Base-by-base conservation (phyloP, 2,113 vertebrate genomes). In the Amia ocellicauda region DNA sequence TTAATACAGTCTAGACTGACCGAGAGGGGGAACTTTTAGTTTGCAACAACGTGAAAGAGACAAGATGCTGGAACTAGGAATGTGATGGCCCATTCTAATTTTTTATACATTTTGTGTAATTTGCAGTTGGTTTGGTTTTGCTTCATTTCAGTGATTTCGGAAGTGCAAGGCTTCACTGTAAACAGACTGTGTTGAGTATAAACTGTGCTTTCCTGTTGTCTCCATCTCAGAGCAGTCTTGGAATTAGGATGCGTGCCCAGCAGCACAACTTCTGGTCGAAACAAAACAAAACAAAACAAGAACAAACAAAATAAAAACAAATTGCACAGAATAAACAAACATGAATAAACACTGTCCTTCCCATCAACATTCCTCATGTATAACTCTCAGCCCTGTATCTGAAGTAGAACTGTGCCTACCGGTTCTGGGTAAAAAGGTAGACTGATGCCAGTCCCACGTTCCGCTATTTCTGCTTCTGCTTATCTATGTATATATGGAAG, bases 121-220 rank as follows among this genome's bases (percentile, higher is more conserved):
- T 36, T 36, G 31, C 31, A 7, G 5, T 36, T 61, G 19, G 40
- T 71, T 53, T 67, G 20, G 63, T 26, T 63, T 76, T 27, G 2
- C 52, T 23, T 64, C 29, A 62, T 69, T 80, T 70, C 23, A 75
- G 64, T 71, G 79, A 75, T 76, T 60, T 68, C 65, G 68, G 72
- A 75, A 70, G 72, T 69, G 64, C 69, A 63, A 74, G 61, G 75
- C 8, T 13, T 58, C 69, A 74, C 69, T 58, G 73, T 72, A 75
- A 78, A 83, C 75, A 69, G 27, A 54, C 54, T 40, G 26, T 64
- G 58, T 56, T 60, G 62, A 77, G 54, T 69, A 68, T 81, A 79
- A 85, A 83, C 83, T 68, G 66, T 68, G 62, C 74, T 73, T 81
- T 83, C 78, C 79, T 83, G 84, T 74, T 73, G 74, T 78, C 67